Evolutionary conservation across 2,113 vertebrate genomes (phyloP).

Genomic region (Macrotus californicus): DNA sequence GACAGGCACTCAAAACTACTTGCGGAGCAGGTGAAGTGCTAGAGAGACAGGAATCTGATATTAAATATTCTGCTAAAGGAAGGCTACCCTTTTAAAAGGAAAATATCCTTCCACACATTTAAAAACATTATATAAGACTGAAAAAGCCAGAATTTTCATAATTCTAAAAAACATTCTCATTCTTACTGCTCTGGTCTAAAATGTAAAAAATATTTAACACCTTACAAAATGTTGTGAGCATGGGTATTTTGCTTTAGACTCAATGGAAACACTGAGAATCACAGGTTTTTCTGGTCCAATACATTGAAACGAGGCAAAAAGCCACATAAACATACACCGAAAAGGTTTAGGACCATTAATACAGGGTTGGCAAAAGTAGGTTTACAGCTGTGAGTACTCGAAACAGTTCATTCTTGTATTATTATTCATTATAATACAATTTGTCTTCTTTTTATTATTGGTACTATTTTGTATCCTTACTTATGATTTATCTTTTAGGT

Average conservation of each 20-base stretch:
- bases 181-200: slow-evolving; percentile 18
- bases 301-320: not conserved
- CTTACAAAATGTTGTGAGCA: not conserved
- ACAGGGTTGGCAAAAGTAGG: not conserved
- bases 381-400: not conserved
- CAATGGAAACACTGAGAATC: not conserved
- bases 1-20: not conserved
- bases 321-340: not conserved
- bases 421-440: not conserved
- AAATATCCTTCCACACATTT: not conserved
- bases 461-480: not conserved
- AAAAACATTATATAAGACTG: not conserved
- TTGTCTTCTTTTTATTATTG: not conserved
- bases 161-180: slow-evolving; percentile 30
- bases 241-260: not conserved
- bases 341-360: not conserved
- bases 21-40: slow-evolving; percentile 8
- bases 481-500: not conserved
- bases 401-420: not conserved
- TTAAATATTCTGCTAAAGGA: slow-evolving; percentile 25
- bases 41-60: not conserved
- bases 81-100: slow-evolving; percentile 4
- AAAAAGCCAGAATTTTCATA: slow-evolving; percentile 15
- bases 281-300: not conserved
- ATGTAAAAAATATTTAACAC: not conserved